A percentile compares a stretch with the other conserved stretches of the same genome.
Conservation (phyloP, 2,888 invertebrate species). For the Plagodis pulveraria region DNA sequence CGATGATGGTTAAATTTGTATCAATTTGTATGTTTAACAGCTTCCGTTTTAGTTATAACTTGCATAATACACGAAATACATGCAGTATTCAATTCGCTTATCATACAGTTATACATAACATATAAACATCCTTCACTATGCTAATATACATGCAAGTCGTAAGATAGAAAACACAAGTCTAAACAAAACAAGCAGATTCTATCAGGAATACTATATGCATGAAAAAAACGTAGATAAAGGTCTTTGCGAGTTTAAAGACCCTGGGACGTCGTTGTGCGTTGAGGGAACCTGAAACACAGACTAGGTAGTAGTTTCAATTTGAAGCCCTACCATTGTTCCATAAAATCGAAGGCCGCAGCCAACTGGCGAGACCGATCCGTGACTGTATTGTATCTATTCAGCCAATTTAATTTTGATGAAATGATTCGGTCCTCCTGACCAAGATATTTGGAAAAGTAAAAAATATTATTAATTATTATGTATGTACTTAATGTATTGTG, state of each 20-base stretch:
- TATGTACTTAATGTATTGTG: no score
- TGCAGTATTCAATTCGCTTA: neutral
- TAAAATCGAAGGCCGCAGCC: slow-evolving; percentile 12
- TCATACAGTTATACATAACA: neutral
- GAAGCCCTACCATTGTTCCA: slow-evolving; percentile 19
- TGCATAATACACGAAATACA: neutral
- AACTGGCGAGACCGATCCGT: slow-evolving; percentile 4
- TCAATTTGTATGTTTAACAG: slow-evolving; percentile 11
- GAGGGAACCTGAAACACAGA: slow-evolving; percentile 12
- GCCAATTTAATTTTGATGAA: no score
- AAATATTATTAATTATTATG: no score
- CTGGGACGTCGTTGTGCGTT: slow-evolving; percentile 20
- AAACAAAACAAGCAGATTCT: slow-evolving; percentile 8
- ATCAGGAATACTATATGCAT: slow-evolving; percentile 15
- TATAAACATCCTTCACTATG: neutral
- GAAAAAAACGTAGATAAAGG: slow-evolving; percentile 18
- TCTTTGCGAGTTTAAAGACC: slow-evolving; percentile 47
- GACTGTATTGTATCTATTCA: no score
- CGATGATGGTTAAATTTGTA: slow-evolving; percentile 13
- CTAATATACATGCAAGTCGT: neutral
- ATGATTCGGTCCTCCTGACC: no score
- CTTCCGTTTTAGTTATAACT: slow-evolving; percentile 18
- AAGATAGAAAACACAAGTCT: neutral
- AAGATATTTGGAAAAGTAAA: no score
- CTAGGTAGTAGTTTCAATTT: slow-evolving; percentile 7